Conservation (phyloP, 2,113 vertebrate species). For the Ardeotis arabs region DNA sequence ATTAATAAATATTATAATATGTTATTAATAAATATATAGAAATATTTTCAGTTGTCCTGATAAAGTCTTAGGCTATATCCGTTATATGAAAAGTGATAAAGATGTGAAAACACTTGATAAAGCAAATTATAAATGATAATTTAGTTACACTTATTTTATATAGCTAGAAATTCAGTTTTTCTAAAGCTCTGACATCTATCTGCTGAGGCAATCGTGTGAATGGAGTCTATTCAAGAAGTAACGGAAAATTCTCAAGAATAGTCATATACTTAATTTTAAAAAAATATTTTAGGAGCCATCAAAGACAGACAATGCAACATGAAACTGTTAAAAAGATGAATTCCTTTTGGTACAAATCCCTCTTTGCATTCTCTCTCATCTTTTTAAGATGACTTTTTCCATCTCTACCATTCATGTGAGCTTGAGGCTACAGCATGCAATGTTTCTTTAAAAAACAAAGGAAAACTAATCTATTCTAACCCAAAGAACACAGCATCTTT, state of each 20-base stretch:
- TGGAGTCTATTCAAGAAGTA: not conserved
- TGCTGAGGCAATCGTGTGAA: not conserved
- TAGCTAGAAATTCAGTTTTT: not conserved
- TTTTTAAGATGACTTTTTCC: slow-evolving; percentile 10
- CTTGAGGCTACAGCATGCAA: not conserved
- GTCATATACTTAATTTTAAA: not conserved
- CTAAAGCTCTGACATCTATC: not conserved
- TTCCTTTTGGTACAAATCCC: not conserved
- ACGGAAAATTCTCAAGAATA: not conserved
- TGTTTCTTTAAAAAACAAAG: slow-evolving; percentile 36
- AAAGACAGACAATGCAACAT: not conserved
- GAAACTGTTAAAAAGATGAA: slow-evolving; percentile 15
- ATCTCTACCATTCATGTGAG: not conserved
- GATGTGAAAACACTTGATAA: not conserved
- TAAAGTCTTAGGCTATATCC: not conserved
- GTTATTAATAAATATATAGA: not conserved
- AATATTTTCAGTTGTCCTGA: not conserved
- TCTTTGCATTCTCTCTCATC: not conserved
- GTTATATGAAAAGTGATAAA: not conserved
- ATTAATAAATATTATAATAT: not conserved
- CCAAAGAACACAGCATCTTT: slow-evolving; percentile 11
- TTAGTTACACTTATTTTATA: not conserved
- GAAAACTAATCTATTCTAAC: slow-evolving; percentile 1
- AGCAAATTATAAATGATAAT: not conserved
- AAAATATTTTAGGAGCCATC: not conserved